Evolutionary conservation across 2,113 vertebrate species (phyloP), one percentile per base, ranked within the genome.

Genomic region (Talpa occidentalis): DNA sequence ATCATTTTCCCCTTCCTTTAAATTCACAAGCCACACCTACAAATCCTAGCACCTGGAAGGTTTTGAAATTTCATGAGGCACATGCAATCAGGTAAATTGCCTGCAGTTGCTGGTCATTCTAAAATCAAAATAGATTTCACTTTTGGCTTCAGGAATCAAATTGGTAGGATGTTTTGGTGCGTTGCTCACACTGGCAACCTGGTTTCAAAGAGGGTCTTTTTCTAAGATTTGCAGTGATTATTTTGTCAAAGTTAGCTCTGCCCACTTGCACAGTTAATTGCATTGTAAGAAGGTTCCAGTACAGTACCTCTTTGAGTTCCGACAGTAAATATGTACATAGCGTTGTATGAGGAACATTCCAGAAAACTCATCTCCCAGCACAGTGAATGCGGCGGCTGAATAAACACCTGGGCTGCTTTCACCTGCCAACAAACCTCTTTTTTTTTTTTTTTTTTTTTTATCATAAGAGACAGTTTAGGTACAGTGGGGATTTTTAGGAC

Each of bases 271-370:
- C 73, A 44, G 85, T 95, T 88, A 93, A 94, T 89, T 94, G 70
- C 95, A 95, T 93, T 12, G 15, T 62, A 64, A 93, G 98, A 98
- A 98, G 90, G 64, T 98, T 98, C 98, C 92, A 98, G 98, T 98
- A 97, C 0, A 21, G 89, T 44, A 37, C 59, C 56, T 42, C 84
- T 59, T 32, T 92, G 97, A 40, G 40, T 91, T 96, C 86, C 15
- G 0, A 54, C 74, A 76, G 93, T 78, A 44, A 93, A 90, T 67
- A 54, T 7, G 62, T 56, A 60, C 8, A 32, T 24, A 42, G 47
- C 77, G n/a, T 73, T 85, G 60, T 67, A 3, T n/a, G 35, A 80
- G 22, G 89, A 77, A 32, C 91, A 72, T 94, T 96, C 94, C 91
- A 95, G 91, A 94, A 89, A 69, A 90, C 89, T 59, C 73, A 44